Evolutionary conservation across 2,888 invertebrate genomes (phyloP), one percentile per base, ranked within the genome.

Genomic region (Imbricaverruca yamaguchii): DNA sequence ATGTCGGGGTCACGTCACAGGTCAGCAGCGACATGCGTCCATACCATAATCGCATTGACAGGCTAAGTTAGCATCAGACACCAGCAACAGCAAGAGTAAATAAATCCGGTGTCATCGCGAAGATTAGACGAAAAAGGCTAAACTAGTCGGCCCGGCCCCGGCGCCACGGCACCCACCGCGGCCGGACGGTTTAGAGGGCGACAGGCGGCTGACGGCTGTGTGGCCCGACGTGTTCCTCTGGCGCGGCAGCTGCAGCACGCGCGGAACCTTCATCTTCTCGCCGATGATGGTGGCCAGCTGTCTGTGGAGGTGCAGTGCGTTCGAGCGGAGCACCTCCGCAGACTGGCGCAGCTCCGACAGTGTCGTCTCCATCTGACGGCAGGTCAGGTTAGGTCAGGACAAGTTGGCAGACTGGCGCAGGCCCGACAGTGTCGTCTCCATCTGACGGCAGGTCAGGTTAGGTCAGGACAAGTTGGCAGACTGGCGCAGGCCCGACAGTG

Each of bases 241-340:
- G 82, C 74, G 83, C 83, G 25, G 83, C 65, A 39, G 84, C 83
- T 61, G 84, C 84, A 18, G 83, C 83, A 83, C 82, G 1, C 83
- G 83, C 8, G 84, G 83, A 10, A 84, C 80, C 8, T 82, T 82
- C 25, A 83, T 69, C n/a, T 83, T 83, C 9, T 82, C 81, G 13
- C 84, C 84, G 15, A 83, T 82, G 15, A 83, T 57, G 1, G 83
- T 83, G 13, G 83, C 83, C 25, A 84, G 81, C 23, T 83, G 81
- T 77, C 83, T 82, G 80, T 83, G 84, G 53, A 84, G 80, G 59
- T 83, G 83, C 53, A 83, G 78, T 13, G 82, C 82, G 61, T 83
- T 82, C 23, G 82, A 78, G 25, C 83, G 74, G 53, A 84, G 80
- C 25, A 57, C 23, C 12, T 57, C 79, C 0, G 55, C 79, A 7